phyloP scores from a whole-genome alignment of 2,888 invertebrate species.

The Drosophila ezoana region DNA sequence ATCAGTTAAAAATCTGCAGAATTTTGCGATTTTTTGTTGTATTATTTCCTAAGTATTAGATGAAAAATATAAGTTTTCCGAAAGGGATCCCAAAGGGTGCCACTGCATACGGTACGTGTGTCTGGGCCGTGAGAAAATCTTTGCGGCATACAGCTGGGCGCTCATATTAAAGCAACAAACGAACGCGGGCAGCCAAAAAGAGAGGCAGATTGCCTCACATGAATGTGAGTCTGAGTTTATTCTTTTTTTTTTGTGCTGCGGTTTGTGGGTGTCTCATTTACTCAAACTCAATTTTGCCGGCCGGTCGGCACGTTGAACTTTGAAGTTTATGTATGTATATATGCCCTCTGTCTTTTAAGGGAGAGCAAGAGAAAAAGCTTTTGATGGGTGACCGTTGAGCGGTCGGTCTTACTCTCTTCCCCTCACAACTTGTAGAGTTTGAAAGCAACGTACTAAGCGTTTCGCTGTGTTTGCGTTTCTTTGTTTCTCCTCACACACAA shows the following conservation, averaged over 20 bases:
- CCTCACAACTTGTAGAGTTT: constrained; percentile 52
- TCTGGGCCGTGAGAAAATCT: constrained; percentile 73
- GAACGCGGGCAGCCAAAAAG: constrained; percentile 12
- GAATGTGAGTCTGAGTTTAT: constrained; percentile 26
- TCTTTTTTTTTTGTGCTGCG: constrained; percentile 3
- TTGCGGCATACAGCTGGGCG: constrained; percentile 78
- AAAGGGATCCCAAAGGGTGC: neutral
- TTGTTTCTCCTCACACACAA: constrained; percentile 21
- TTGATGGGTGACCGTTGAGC: constrained; percentile 47
- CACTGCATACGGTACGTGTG: constrained; percentile 3
- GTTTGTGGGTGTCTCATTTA: constrained; percentile 20
- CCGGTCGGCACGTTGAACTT: constrained; percentile 65
- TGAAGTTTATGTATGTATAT: constrained; percentile 49
- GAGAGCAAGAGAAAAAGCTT: constrained; percentile 56
- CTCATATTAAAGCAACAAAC: constrained; percentile 59
- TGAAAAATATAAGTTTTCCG: no score
- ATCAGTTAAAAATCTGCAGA: constrained; percentile 29
- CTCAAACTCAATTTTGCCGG: constrained; percentile 47
- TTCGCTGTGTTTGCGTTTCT: constrained; percentile 43
- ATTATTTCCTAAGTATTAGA: constrained; percentile 21
- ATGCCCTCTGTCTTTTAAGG: constrained; percentile 7
- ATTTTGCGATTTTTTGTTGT: constrained; percentile 13
- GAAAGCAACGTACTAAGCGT: constrained; percentile 29
- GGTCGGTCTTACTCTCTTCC: constrained; percentile 24
- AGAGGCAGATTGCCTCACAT: constrained; percentile 48